phyloP scores from a whole-genome alignment of 2,888 invertebrate species.

The Lampropteryx suffumata region DNA sequence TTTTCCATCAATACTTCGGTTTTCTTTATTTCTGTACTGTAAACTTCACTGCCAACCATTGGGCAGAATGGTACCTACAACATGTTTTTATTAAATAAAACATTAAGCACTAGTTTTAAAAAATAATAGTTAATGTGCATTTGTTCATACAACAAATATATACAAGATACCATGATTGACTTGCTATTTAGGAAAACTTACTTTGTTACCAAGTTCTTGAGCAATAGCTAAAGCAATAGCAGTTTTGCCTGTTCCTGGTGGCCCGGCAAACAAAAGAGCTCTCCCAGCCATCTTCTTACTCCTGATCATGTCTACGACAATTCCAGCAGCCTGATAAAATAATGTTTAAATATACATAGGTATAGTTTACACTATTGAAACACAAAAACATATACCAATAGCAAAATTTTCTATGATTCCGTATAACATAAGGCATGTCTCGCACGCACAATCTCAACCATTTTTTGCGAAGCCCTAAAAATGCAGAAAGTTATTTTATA shows the following conservation, averaged over 20 bases:
- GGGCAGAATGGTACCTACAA: constrained; percentile 92
- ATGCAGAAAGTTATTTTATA: no score
- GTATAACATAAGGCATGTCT: no score
- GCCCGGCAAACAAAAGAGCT: constrained; percentile 96
- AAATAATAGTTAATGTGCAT: no score
- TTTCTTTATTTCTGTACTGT: constrained; percentile 99
- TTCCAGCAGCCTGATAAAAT: constrained; percentile 93
- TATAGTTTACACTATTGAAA: no score
- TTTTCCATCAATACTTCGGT: constrained; percentile 99
- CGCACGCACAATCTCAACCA: no score
- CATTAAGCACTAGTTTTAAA: no score
- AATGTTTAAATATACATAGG: no score
- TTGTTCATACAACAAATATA: no score
- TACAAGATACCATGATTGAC: no score
- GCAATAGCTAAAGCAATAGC: constrained; percentile 99
- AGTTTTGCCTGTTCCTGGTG: constrained; percentile 98
- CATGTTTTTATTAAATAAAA: no score
- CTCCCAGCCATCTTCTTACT: constrained; percentile 99
- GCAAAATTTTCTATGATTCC: no score
- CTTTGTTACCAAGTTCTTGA: constrained; percentile 97
- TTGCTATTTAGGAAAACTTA: constrained; percentile 39
- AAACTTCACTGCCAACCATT: constrained; percentile 97
- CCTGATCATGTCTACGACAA: constrained; percentile 97
- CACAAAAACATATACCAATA: neutral
- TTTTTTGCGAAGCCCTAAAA: no score